A percentile compares a stretch with the other conserved stretches of the same genome.
These are phyloP conservation scores for Silurus aristotelis DNA, from an alignment of 2,797 vertebrate genomes.

Conservation along the genomic window DNA sequence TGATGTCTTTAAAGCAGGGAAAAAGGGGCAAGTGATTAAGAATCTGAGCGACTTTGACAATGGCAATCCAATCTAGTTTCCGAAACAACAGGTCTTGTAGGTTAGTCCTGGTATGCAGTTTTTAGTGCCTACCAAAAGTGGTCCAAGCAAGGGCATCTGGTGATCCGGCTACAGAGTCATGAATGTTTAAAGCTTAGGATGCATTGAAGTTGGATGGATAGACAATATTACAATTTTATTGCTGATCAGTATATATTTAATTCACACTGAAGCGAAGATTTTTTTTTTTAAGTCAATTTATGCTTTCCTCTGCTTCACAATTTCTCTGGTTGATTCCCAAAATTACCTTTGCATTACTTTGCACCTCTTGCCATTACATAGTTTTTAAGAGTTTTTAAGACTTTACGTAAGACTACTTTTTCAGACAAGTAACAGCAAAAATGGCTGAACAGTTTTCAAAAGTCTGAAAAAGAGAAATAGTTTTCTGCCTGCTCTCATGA, in stretches of 20 bases:
- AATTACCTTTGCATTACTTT: neutral
- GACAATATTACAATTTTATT: no score
- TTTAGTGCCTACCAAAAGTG: no score
- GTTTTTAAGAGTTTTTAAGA: neutral
- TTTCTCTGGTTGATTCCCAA: neutral
- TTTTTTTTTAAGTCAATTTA: neutral
- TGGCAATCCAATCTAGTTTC: no score
- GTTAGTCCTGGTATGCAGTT: no score
- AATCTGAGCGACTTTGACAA: no score
- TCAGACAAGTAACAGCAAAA: neutral
- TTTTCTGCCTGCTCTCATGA: neutral
- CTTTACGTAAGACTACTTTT: neutral
- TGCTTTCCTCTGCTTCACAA: neutral
- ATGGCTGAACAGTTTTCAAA: neutral
- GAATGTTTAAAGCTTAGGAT: no score
- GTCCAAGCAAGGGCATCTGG: no score
- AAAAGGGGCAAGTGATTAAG: no score
- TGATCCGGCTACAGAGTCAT: no score
- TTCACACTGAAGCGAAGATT: neutral
- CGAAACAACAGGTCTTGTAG: no score
- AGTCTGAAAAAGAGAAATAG: neutral
- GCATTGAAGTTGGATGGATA: no score
- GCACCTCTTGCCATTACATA: neutral
- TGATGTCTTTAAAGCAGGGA: no score
- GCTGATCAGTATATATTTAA: neutral